phyloP scores from a whole-genome alignment of 2,888 invertebrate species.

The Melanostoma scalare region DNA sequence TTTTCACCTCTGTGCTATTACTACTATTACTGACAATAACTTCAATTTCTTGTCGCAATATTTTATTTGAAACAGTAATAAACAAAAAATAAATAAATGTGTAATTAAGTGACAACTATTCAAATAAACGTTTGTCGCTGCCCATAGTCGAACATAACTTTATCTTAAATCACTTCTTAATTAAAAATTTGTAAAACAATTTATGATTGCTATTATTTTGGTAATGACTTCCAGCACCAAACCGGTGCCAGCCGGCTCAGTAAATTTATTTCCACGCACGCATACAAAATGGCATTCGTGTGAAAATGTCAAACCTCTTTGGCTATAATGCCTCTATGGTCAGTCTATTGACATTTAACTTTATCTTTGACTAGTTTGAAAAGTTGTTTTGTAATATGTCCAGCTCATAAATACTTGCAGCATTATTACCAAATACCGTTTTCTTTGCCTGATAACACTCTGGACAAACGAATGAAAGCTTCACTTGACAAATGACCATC shows the following conservation, averaged over 20 bases:
- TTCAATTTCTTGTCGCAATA: no score
- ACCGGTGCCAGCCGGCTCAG: background rate
- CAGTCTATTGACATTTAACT: constrained; percentile 58
- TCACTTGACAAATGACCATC: constrained; percentile 20
- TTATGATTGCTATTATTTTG: constrained; percentile 55
- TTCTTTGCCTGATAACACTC: constrained; percentile 19
- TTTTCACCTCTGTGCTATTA: no score
- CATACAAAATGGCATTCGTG: background rate
- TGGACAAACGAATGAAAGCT: background rate
- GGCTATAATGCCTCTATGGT: constrained; percentile 31
- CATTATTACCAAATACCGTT: constrained; percentile 10
- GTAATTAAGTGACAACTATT: constrained; percentile 8
- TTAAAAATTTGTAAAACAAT: constrained; percentile 67
- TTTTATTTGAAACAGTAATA: no score
- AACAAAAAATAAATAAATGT: no score
- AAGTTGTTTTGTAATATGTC: constrained; percentile 44
- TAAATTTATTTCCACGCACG: constrained; percentile 10
- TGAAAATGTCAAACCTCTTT: constrained; percentile 51
- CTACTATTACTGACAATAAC: no score
- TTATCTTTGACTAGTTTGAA: constrained; percentile 8
- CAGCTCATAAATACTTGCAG: constrained; percentile 13
- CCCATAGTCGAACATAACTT: constrained; percentile 2
- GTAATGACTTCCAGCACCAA: constrained; percentile 46
- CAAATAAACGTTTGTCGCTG: background rate
- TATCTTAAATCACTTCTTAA: constrained; percentile 58